Evolutionary conservation across 1,140 invertebrate genomes (phyloP).

Genomic region (Mycetomoellerius zeteki): DNA sequence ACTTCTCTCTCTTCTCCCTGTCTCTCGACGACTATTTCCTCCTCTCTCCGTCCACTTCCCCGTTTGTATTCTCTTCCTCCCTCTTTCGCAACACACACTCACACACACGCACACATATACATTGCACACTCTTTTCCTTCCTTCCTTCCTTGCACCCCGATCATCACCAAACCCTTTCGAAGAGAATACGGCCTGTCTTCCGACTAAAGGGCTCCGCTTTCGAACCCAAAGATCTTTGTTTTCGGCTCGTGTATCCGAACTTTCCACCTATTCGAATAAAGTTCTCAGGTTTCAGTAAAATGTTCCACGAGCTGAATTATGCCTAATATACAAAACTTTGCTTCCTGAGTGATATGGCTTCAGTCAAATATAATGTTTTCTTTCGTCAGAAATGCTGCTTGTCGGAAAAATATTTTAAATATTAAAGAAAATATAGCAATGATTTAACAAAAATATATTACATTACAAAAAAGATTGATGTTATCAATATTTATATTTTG

Average conservation of each 20-base stretch:
- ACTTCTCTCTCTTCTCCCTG: conserved; percentile 70
- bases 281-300: neutral
- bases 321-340: conserved; percentile 1
- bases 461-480: neutral
- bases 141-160: conserved; percentile 29
- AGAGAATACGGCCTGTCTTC: conserved; percentile 43
- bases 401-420: neutral
- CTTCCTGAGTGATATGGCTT: neutral
- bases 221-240: conserved; percentile 40
- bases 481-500: neutral
- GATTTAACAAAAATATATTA: neutral
- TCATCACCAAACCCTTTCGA: conserved; percentile 53
- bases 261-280: conserved; percentile 21
- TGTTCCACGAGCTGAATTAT: neutral
- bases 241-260: conserved; percentile 56
- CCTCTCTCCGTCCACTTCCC: conserved; percentile 41
- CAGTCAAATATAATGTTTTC: neutral
- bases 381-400: neutral
- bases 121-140: neutral
- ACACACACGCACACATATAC: no score
- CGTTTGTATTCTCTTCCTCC: conserved; percentile 32
- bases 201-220: conserved; percentile 38
- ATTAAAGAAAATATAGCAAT: neutral
- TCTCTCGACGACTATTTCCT: conserved; percentile 45
- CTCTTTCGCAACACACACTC: neutral